Percentiles rank a stretch among this genome's conserved stretches.
These are phyloP conservation scores for Coelinius sp. DNA, from an alignment of 2,888 invertebrate species.

Conservation along the genomic window DNA sequence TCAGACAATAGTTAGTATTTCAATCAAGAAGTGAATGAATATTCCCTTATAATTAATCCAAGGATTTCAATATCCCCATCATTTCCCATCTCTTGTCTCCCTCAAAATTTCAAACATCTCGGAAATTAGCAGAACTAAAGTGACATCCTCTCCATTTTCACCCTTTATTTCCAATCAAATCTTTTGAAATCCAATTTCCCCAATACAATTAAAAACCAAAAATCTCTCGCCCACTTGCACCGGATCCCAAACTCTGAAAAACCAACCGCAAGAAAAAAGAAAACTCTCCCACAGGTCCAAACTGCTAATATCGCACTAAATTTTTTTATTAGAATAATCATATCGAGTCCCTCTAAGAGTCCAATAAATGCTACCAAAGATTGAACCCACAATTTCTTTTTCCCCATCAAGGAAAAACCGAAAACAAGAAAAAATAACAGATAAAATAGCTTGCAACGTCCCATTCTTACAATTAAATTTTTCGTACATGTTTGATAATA, in stretches of 20 bases:
- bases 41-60: too few species aligned
- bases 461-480: not conserved
- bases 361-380: constrained; percentile 6
- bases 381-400: constrained; percentile 2
- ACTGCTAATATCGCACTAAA: constrained; percentile 3
- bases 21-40: too few species aligned
- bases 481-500: not conserved
- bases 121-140: too few species aligned
- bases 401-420: not conserved
- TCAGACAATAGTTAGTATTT: too few species aligned
- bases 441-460: not conserved
- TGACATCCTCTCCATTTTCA: not conserved
- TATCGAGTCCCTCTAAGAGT: constrained; percentile 17
- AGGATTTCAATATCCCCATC: too few species aligned
- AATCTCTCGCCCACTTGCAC: not conserved
- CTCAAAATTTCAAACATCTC: too few species aligned
- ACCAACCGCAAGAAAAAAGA: not conserved
- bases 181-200: constrained; percentile 5
- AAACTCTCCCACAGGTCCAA: not conserved
- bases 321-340: constrained; percentile 6
- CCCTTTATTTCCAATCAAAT: not conserved
- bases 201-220: not conserved
- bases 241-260: not conserved
- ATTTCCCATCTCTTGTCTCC: too few species aligned
- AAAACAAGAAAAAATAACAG: not conserved